A percentile compares a stretch with the other conserved stretches of the same genome.
phyloP scores from a whole-genome alignment of 2,113 vertebrate genomes.

The Podiceps cristatus region DNA sequence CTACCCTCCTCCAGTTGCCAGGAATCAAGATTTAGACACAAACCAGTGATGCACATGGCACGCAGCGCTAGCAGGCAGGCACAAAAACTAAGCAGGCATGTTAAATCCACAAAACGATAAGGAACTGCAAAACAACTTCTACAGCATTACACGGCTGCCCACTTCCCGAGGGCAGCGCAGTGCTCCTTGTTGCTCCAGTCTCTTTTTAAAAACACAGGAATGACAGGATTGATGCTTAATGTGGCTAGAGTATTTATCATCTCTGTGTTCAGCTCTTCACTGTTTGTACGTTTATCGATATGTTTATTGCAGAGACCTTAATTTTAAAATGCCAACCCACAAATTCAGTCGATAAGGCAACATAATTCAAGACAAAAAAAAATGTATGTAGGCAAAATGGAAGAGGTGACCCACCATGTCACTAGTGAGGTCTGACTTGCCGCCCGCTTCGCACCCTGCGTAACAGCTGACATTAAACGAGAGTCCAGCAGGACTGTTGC shows the following conservation, averaged over 20 bases:
- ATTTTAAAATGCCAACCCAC: neutral
- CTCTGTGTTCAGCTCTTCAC: neutral
- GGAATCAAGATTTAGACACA: slow-evolving; percentile 34
- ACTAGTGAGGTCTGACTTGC: neutral
- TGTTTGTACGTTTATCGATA: rapidly evolving
- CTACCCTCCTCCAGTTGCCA: slow-evolving; percentile 36
- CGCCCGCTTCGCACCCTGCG: neutral
- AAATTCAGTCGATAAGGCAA: neutral
- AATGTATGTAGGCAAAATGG: neutral
- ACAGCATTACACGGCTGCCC: neutral
- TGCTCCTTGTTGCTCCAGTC: neutral
- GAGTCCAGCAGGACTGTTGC: neutral
- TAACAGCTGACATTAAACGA: neutral
- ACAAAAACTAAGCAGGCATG: neutral
- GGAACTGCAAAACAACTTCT: neutral
- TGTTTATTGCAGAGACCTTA: neutral
- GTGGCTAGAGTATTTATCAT: neutral
- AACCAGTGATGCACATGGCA: neutral
- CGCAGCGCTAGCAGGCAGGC: neutral
- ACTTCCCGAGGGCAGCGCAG: rapidly evolving
- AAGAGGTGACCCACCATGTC: neutral
- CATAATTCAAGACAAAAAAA: neutral
- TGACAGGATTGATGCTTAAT: neutral
- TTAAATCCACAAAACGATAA: neutral
- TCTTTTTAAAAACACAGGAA: neutral